These are phyloP conservation scores for Mechanitis messenoides DNA, from an alignment of 2,888 invertebrate species.

Conservation along the genomic window DNA sequence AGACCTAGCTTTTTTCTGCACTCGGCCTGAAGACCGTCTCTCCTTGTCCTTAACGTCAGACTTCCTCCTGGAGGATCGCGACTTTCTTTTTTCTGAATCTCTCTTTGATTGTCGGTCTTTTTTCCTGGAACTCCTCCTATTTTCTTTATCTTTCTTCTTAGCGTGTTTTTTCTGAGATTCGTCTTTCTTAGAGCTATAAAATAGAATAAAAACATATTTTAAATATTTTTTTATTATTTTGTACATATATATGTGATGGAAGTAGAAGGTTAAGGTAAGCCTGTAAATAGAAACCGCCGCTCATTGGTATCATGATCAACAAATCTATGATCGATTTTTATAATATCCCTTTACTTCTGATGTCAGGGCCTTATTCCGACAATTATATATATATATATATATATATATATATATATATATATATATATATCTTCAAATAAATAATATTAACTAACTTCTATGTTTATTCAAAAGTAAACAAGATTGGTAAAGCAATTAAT, in stretches of 20 bases:
- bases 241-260: too few species aligned
- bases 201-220: not conserved
- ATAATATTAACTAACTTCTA: too few species aligned
- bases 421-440: too few species aligned
- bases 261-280: too few species aligned
- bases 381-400: too few species aligned
- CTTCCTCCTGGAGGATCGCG: conserved; percentile 52
- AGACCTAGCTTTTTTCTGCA: conserved; percentile 46
- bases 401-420: too few species aligned
- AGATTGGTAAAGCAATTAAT: not conserved
- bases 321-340: too few species aligned
- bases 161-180: conserved; percentile 37
- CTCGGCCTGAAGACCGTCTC: conserved; percentile 48
- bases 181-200: conserved; percentile 36
- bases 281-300: too few species aligned
- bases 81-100: conserved; percentile 52
- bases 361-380: too few species aligned
- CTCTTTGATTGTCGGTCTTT: conserved; percentile 54
- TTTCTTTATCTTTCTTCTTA: conserved; percentile 34
- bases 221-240: not conserved
- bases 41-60: conserved; percentile 53
- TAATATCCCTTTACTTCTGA: too few species aligned
- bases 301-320: too few species aligned
- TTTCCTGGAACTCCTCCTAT: conserved; percentile 43
- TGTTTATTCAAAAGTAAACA: too few species aligned